phyloP scores from a whole-genome alignment of 2,888 invertebrate species.

The Lasioglossum pauxillum region DNA sequence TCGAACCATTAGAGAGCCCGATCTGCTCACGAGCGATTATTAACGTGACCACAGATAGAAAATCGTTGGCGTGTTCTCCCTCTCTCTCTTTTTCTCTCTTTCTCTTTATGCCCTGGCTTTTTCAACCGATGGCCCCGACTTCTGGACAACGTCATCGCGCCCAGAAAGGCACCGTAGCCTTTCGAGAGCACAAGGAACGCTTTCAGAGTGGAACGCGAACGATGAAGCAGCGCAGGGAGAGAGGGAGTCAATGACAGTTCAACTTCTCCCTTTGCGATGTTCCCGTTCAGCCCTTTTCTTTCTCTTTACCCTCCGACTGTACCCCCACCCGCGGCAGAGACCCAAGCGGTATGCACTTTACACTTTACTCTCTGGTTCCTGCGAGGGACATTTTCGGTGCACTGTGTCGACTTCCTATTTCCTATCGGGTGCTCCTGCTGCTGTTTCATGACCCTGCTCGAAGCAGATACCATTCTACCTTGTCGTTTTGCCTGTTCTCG shows the following conservation, averaged over 20 bases:
- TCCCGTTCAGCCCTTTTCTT: conserved; percentile 4
- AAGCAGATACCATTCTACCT: neutral
- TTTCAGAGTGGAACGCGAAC: conserved; percentile 50
- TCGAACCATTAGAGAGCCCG: conserved; percentile 13
- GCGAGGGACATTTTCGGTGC: conserved; percentile 26
- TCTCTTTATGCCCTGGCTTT: conserved; percentile 6
- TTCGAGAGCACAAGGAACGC: conserved; percentile 58
- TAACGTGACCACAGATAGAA: conserved; percentile 4
- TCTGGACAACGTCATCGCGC: conserved; percentile 54
- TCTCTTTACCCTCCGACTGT: neutral
- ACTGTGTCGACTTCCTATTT: conserved; percentile 31
- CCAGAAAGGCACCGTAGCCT: conserved; percentile 55
- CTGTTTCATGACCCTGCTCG: neutral
- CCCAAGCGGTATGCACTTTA: conserved; percentile 28
- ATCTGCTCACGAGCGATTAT: conserved; percentile 17
- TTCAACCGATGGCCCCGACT: conserved; percentile 3
- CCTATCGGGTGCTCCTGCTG: neutral
- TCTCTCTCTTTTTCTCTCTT: neutral
- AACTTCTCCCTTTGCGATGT: conserved; percentile 48
- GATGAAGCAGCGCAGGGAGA: conserved; percentile 42
- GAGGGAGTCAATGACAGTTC: conserved; percentile 60
- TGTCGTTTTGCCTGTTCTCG: neutral
- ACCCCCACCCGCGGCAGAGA: neutral
- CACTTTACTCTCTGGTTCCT: conserved; percentile 44
- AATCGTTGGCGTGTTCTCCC: conserved; percentile 3